phyloP scores from a whole-genome alignment of 2,797 vertebrate species.

The Carapus acus region DNA sequence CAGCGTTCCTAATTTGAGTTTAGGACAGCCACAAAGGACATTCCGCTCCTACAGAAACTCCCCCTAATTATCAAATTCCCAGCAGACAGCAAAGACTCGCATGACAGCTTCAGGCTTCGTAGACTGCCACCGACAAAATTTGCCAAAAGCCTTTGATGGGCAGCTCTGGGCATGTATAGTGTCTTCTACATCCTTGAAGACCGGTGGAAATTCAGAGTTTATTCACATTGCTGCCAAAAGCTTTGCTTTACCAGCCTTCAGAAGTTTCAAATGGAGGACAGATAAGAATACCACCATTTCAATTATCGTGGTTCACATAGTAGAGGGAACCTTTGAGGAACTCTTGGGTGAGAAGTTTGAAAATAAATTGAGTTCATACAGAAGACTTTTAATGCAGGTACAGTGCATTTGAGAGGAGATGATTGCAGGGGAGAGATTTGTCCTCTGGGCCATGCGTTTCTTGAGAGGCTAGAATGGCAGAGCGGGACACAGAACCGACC shows the following conservation, averaged over 20 bases:
- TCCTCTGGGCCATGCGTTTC: too few species aligned
- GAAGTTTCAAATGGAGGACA: not conserved
- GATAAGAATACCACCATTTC: constrained; percentile 3
- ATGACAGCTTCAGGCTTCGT: constrained; percentile 8
- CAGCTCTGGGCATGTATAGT: constrained; percentile 18
- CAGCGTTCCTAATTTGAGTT: constrained; percentile 28
- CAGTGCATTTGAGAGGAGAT: not conserved
- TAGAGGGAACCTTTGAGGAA: not conserved
- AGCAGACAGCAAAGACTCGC: constrained; percentile 27
- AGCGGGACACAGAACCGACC: too few species aligned
- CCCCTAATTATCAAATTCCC: constrained; percentile 43
- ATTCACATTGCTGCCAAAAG: constrained; percentile 16
- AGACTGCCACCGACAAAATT: constrained; percentile 3
- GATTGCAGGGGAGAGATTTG: not conserved
- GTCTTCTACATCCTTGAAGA: constrained; percentile 17
- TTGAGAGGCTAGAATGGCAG: too few species aligned
- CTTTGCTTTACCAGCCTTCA: not conserved
- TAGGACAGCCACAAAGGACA: constrained; percentile 23
- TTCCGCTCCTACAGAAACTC: constrained; percentile 35
- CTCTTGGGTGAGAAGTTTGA: too few species aligned
- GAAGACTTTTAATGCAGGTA: not conserved
- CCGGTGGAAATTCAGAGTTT: constrained; percentile 8
- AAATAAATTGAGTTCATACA: not conserved
- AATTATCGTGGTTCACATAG: not conserved
- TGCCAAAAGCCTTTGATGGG: constrained; percentile 14